A percentile compares a stretch with the other conserved stretches of the same genome.
phyloP scores from a whole-genome alignment of 2,113 vertebrate species.

The Psittacara wagleri region DNA sequence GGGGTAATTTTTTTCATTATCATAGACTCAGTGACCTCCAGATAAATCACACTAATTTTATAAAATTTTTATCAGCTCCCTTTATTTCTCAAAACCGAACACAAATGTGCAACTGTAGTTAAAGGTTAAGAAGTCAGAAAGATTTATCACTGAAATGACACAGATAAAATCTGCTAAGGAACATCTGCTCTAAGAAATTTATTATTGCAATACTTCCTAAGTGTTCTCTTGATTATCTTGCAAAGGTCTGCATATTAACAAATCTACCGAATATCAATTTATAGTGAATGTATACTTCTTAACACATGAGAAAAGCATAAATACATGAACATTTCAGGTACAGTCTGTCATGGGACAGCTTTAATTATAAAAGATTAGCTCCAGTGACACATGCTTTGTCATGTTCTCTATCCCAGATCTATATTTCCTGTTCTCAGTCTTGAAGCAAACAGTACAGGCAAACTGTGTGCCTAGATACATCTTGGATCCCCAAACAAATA shows the following conservation, averaged over 20 bases:
- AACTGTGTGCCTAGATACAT: constrained; percentile 6
- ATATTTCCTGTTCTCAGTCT: constrained; percentile 32
- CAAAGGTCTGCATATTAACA: constrained; percentile 46
- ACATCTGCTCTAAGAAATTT: constrained; percentile 44
- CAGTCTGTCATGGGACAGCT: neutral
- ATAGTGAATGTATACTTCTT: constrained; percentile 14
- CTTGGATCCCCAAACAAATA: constrained; percentile 23
- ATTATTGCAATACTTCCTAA: constrained; percentile 23
- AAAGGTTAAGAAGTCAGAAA: constrained; percentile 39
- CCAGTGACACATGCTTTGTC: neutral
- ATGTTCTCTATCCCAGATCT: neutral
- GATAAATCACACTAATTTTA: neutral
- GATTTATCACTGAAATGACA: constrained; percentile 37
- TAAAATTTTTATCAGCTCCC: neutral
- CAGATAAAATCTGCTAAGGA: constrained; percentile 32
- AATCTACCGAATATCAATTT: constrained; percentile 40
- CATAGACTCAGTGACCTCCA: neutral
- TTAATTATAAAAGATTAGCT: neutral
- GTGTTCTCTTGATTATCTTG: neutral
- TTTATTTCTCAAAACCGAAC: constrained; percentile 18
- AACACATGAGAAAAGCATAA: constrained; percentile 41
- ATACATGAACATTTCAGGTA: constrained; percentile 14
- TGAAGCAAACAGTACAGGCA: constrained; percentile 4
- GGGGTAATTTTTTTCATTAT: neutral
- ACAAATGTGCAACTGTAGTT: neutral